Conservation (phyloP, 2,113 vertebrate genomes). For the Synodontis membranacea region DNA sequence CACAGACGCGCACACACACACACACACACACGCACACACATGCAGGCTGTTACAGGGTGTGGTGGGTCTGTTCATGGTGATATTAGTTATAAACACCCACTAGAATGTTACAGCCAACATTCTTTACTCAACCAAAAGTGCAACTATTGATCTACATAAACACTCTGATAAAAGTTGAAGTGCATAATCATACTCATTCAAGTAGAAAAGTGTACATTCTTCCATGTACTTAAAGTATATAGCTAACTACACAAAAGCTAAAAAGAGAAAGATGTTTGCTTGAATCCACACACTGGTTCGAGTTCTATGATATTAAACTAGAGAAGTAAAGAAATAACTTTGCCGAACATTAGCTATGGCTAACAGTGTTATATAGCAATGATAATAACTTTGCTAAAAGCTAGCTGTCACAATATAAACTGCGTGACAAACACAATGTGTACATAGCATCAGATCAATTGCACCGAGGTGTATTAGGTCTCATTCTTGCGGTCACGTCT, state of each 20-base stretch:
- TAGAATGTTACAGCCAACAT: not conserved
- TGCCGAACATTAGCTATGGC: not conserved
- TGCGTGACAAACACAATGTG: not conserved
- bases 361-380: not conserved
- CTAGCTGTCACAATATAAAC: not conserved
- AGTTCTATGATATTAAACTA: not conserved
- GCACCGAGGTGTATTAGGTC: not conserved
- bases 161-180: not conserved
- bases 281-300: not conserved
- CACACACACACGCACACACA: not conserved
- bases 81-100: not conserved
- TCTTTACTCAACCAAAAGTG: not conserved
- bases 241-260: not conserved
- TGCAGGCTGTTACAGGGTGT: slow-evolving; percentile 12
- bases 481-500: not conserved
- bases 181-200: not conserved
- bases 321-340: too few species aligned
- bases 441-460: not conserved
- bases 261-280: not conserved
- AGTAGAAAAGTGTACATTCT: not conserved
- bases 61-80: slow-evolving; percentile 23
- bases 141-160: not conserved
- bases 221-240: not conserved
- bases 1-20: slow-evolving; percentile 42
- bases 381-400: not conserved